Evolutionary conservation across 2,113 vertebrate species (phyloP), one percentile per base, ranked within the genome.

Genomic region (Oxyura jamaicensis): DNA sequence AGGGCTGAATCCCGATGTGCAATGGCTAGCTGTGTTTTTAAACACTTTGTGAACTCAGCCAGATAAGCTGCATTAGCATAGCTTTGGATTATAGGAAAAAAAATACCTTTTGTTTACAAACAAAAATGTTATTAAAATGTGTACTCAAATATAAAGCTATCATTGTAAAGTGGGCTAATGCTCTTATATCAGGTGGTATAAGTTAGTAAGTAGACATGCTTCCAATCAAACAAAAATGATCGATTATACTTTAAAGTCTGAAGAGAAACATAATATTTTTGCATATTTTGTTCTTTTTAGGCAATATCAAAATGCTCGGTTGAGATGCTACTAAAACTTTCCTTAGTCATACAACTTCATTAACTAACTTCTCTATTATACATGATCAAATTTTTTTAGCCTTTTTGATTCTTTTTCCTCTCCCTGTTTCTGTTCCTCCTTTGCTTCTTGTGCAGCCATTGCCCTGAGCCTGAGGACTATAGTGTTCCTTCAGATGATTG

Each of bases 381-480:
- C 10, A 0, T 67, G 36, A 66, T 92, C 69, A 59, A 46, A 0
- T 75, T 59, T 86, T 29, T 95, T 90, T 96, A 95, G 90, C 74
- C 59, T 95, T 78, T 95, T 86, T 95, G 88, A 96, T 95, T 97
- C 83, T 96, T 65, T 94, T 88, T 91, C 81, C 89, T 96, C 58
- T 97, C 77, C 96, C 63, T 98, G 89, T 97, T 94, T 97, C 92
- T 97, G 7, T 96, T 97, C 92, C 96, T 97, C 33, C 91, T 96
- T 96, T 97, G 89, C 96, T 96, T 97, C 94, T 96, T 93, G 95
- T 94, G 97, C 98, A 99, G 99, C 97, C 99, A 99, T 98, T 98
- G 98, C 93, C 98, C 99, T 89, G 99, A 99, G 91, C 98, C 98
- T 96, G 99, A 99, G 98, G 99, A 99, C 89, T 98, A 97, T 99